phyloP scores from a whole-genome alignment of 2,797 vertebrate genomes.

The Micromesistius poutassou region DNA sequence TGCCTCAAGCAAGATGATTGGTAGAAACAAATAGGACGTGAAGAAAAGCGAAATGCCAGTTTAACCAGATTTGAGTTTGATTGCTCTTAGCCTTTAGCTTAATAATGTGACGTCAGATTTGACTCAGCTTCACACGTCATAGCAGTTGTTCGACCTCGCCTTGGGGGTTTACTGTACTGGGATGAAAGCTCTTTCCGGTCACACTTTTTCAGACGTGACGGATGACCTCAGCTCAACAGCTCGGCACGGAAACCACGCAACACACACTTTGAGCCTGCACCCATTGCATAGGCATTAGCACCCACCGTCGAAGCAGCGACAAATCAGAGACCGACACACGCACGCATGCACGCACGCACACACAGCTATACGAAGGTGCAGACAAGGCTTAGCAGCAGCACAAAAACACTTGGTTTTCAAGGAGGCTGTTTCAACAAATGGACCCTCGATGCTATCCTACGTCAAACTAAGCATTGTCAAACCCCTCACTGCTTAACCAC shows the following conservation, averaged over 20 bases:
- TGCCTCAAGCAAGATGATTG: background rate
- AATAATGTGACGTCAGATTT: too few species aligned
- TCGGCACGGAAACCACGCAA: background rate
- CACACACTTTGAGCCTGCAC: background rate
- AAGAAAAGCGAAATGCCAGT: too few species aligned
- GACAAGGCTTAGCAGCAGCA: background rate
- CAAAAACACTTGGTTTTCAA: constrained; percentile 1
- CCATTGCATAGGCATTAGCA: too few species aligned
- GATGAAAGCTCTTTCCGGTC: background rate
- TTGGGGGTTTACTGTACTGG: too few species aligned
- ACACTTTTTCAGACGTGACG: background rate
- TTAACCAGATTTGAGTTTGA: too few species aligned
- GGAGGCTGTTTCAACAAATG: background rate
- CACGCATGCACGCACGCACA: background rate
- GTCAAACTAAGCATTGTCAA: background rate
- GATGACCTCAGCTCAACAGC: background rate
- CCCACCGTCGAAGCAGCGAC: too few species aligned
- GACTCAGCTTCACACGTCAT: too few species aligned
- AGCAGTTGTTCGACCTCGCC: too few species aligned
- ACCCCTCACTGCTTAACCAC: background rate
- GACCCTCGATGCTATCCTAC: background rate
- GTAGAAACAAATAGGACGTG: background rate
- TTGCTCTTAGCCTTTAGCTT: too few species aligned
- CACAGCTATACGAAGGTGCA: background rate
- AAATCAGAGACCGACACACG: background rate